phyloP scores from a whole-genome alignment of 2,113 vertebrate genomes.

The Varanus komodoensis region DNA sequence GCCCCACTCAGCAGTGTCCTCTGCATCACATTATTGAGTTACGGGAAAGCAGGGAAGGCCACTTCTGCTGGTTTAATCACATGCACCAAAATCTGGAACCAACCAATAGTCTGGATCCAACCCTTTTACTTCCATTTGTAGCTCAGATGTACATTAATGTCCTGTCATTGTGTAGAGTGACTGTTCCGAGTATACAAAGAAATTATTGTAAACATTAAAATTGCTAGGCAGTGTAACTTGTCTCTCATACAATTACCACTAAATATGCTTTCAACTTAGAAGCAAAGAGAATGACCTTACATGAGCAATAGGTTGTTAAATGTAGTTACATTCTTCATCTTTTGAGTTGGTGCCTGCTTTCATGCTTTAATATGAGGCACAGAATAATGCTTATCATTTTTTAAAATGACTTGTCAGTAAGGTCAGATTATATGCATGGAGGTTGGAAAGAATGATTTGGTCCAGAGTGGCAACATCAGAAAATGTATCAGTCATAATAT shows the following conservation, averaged over 20 bases:
- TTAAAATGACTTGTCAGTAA: conserved; percentile 47
- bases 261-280: conserved; percentile 65
- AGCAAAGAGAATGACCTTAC: conserved; percentile 61
- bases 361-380: conserved; percentile 48
- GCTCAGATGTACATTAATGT: background rate
- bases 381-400: conserved; percentile 43
- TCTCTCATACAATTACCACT: conserved; percentile 39
- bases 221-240: conserved; percentile 44
- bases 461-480: conserved; percentile 23
- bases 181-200: background rate
- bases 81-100: no score
- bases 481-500: conserved; percentile 3
- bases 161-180: background rate
- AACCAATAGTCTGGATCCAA: background rate
- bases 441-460: conserved; percentile 33
- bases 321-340: conserved; percentile 55
- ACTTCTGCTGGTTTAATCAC: no score
- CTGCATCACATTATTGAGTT: no score
- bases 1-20: no score
- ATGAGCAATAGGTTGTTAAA: conserved; percentile 53
- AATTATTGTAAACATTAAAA: conserved; percentile 29
- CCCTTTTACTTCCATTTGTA: background rate
- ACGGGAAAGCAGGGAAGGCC: no score
- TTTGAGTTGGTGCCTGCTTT: conserved; percentile 55
- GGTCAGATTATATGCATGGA: conserved; percentile 34